Evolutionary conservation across 2,113 vertebrate genomes (phyloP), one percentile per base, ranked within the genome.

Genomic region (Triplophysa siluroides): DNA sequence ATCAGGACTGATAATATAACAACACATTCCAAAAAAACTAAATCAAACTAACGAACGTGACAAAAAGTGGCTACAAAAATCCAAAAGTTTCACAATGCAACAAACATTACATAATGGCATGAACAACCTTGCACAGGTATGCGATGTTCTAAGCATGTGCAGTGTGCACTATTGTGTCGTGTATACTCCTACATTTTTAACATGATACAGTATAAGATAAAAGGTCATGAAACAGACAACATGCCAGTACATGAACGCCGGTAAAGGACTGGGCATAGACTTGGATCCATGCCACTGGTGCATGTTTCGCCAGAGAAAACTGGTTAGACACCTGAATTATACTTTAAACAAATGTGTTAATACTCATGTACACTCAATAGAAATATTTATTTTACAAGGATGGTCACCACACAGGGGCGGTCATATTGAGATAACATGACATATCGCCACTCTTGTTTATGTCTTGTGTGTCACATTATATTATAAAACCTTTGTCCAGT

Each of bases 211-310:
- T 18, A 21, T 23, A 43, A 74, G 16, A 58, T 41, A 60, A 60
- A 11, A 12, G 56, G 58, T 75, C 38, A 75, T 26, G 41, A 11
- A 47, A 12, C 14, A 75, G 72, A 9, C 21, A 24, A 26, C n/a
- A 75, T 45, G 72, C 41, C 58, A 75, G 58, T 41, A 45, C 8
- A 6, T 13, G 33, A 47, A 62, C 1, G 2, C 5, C 19, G 6
- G 13, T 24, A 43, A 75, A 75, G 58, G 58, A 75, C 56, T 62
- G 33, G 61, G n/a, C 5, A 74, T 16, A 62, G 43, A 63, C 58
- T 41, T 75, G 58, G 9, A 47, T 8, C 4, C 10, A 13, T 63
- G 60, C 41, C 72, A 75, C 21, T 33, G 2, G 2, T 71, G 69
- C 16, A 71, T 4, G 5, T 24, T n/a, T 2, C 16, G 12, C 33